These are phyloP conservation scores for Drosophila merina DNA, from an alignment of 2,888 invertebrate species.

Conservation along the genomic window DNA sequence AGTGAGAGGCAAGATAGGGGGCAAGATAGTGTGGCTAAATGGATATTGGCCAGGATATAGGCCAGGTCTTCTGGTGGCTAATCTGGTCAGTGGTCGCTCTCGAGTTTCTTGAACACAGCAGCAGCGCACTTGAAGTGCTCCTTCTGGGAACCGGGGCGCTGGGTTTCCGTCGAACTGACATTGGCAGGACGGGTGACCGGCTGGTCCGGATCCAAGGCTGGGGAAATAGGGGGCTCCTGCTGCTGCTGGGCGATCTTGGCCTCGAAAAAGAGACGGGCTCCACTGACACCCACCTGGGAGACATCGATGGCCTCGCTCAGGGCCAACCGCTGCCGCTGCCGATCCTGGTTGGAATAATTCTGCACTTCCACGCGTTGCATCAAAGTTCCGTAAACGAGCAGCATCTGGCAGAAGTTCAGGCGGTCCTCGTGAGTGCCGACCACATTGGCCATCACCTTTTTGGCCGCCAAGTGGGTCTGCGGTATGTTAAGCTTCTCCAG, in stretches of 20 bases:
- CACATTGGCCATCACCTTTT: conserved; percentile 40
- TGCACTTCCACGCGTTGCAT: conserved; percentile 4
- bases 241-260: conserved; percentile 44
- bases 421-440: conserved; percentile 1
- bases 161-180: neutral
- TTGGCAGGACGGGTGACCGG: neutral
- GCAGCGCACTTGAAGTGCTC: conserved; percentile 1
- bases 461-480: conserved; percentile 57
- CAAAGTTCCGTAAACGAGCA: conserved; percentile 39
- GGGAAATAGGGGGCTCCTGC: neutral
- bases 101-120: conserved; percentile 11
- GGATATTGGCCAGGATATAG: neutral
- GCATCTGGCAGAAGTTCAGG: conserved; percentile 52
- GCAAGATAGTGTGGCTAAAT: too few species aligned
- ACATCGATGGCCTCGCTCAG: conserved; percentile 23
- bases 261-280: conserved; percentile 59
- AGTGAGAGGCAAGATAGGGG: neutral
- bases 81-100: conserved; percentile 2
- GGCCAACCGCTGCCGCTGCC: neutral
- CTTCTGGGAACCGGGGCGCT: neutral
- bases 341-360: neutral
- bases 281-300: conserved; percentile 43
- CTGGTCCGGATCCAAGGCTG: neutral
- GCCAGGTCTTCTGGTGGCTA: neutral
- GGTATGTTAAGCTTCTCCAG: conserved; percentile 58